Percentiles rank a stretch among this genome's conserved stretches.
Conservation (phyloP, 2,797 vertebrate species). For the Periparus ater region DNA sequence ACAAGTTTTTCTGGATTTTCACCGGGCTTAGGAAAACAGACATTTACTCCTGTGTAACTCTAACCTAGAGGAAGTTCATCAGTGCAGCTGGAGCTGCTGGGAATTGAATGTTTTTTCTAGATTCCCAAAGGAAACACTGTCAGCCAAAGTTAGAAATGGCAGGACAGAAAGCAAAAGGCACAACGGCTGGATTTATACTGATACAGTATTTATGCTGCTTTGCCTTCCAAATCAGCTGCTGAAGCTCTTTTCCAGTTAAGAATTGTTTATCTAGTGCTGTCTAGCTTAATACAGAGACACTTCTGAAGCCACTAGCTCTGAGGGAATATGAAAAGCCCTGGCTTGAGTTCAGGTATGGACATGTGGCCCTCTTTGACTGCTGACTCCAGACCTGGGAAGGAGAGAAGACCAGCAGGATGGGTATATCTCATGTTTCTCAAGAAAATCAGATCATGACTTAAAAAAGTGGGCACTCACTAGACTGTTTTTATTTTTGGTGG, state of each 20-base stretch:
- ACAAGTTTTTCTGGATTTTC: background rate
- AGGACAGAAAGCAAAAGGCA: slow-evolving; percentile 31
- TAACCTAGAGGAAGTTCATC: slow-evolving; percentile 15
- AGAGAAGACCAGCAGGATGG: background rate
- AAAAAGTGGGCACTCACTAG: background rate
- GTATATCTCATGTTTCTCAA: background rate
- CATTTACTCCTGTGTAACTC: background rate
- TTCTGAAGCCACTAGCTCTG: background rate
- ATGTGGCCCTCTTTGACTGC: background rate
- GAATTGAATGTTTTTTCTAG: slow-evolving; percentile 33
- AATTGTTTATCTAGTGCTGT: background rate
- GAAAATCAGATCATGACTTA: background rate
- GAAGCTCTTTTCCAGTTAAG: background rate
- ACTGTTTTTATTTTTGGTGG: background rate
- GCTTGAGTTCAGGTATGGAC: background rate
- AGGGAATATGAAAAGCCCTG: background rate
- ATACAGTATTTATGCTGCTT: background rate
- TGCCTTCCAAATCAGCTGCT: background rate
- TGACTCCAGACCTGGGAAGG: background rate
- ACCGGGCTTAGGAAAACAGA: background rate
- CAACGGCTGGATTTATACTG: background rate
- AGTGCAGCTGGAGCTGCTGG: slow-evolving; percentile 45
- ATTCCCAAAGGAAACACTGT: slow-evolving; percentile 51
- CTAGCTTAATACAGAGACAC: background rate
- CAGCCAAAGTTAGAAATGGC: slow-evolving; percentile 45